Evolutionary conservation across 2,888 invertebrate genomes (phyloP).

Genomic region (Rhingia campestris): DNA sequence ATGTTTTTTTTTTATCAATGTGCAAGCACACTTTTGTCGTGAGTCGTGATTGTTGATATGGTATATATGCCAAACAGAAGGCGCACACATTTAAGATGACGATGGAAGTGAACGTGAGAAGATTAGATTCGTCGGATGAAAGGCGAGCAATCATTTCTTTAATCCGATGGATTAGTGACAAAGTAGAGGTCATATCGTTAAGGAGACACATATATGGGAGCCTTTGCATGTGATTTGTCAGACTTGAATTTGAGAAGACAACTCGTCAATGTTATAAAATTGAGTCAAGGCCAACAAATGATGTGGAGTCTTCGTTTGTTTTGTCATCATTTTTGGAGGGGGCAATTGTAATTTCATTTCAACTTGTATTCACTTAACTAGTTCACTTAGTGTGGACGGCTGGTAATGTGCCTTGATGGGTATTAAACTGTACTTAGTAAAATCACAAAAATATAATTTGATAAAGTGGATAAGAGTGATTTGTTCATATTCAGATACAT

Average conservation of each 20-base stretch:
- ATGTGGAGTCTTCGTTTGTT: neutral
- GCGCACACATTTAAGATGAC: constrained; percentile 30
- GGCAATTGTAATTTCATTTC: too few species aligned
- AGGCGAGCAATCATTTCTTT: constrained; percentile 16
- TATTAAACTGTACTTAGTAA: too few species aligned
- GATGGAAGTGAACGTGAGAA: constrained; percentile 19
- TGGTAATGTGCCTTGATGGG: too few species aligned
- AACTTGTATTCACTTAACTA: too few species aligned
- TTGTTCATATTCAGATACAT: too few species aligned
- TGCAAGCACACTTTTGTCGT: constrained; percentile 61
- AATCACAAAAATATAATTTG: too few species aligned
- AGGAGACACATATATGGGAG: neutral
- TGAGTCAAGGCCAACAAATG: constrained; percentile 11
- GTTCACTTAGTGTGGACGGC: too few species aligned
- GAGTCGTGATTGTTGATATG: constrained; percentile 59
- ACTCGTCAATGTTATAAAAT: neutral
- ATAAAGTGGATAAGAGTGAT: too few species aligned
- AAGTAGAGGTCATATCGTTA: constrained; percentile 5
- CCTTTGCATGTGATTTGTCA: neutral
- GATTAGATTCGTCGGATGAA: constrained; percentile 1
- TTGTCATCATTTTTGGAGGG: too few species aligned
- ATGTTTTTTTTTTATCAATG: neutral
- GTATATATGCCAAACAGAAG: constrained; percentile 47
- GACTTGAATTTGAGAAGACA: constrained; percentile 22
- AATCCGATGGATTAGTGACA: constrained; percentile 52